Evolutionary conservation across 2,888 invertebrate species (phyloP).

Genomic region (Chrysopilus asiliformis): DNA sequence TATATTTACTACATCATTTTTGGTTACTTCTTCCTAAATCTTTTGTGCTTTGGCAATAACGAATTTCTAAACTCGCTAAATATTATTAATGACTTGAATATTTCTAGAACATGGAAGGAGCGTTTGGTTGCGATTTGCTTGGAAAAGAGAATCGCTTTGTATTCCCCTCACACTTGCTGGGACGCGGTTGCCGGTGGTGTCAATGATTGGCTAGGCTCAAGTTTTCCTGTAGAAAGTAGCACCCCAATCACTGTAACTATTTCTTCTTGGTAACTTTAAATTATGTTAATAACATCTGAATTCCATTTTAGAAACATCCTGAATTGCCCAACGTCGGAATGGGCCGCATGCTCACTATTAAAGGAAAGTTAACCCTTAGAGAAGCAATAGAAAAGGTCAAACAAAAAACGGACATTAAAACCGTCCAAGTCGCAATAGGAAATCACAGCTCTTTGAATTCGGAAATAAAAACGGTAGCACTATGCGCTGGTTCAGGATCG

Average conservation of each 20-base stretch:
- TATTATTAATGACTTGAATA: neutral
- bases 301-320: slow-evolving; percentile 10
- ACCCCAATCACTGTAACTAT: slow-evolving; percentile 11
- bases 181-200: slow-evolving; percentile 74
- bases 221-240: slow-evolving; percentile 23
- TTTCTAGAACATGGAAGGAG: slow-evolving; percentile 58
- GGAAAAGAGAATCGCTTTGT: slow-evolving; percentile 73
- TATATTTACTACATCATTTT: slow-evolving; percentile 3
- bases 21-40: no score
- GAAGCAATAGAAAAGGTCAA: slow-evolving; percentile 56
- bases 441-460: slow-evolving; percentile 32
- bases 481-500: slow-evolving; percentile 84
- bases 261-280: no score
- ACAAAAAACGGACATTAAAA: slow-evolving; percentile 48
- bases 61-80: neutral
- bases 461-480: slow-evolving; percentile 49
- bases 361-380: slow-evolving; percentile 39
- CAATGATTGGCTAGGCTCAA: slow-evolving; percentile 78
- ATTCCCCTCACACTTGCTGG: slow-evolving; percentile 87
- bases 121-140: slow-evolving; percentile 65
- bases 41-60: slow-evolving; percentile 5
- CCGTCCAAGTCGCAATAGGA: slow-evolving; percentile 62
- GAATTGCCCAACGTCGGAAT: slow-evolving; percentile 34
- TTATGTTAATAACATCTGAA: neutral
- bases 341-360: slow-evolving; percentile 44